phyloP scores from a whole-genome alignment of 2,797 vertebrate species.

The Lophius americanus region DNA sequence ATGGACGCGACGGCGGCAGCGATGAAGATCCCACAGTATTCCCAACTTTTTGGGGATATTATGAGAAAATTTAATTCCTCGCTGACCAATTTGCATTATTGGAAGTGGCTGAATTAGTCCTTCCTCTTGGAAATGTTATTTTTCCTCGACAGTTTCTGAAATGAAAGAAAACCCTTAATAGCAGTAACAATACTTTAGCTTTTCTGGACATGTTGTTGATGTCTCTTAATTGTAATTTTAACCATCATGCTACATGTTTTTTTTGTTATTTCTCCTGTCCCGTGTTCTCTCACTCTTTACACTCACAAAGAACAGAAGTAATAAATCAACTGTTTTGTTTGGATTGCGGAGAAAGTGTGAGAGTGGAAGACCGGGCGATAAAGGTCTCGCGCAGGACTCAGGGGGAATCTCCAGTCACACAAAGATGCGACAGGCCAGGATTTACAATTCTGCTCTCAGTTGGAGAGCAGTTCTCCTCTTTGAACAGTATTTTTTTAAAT shows the following conservation, averaged over 20 bases:
- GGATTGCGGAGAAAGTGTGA: constrained; percentile 64
- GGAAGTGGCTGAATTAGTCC: constrained; percentile 29
- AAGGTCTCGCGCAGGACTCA: constrained; percentile 76
- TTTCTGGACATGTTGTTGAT: constrained; percentile 11
- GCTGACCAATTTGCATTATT: constrained; percentile 43
- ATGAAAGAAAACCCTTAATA: constrained; percentile 41
- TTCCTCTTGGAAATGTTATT: constrained; percentile 57
- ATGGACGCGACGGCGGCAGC: too few relatives aligned
- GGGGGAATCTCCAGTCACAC: constrained; percentile 74
- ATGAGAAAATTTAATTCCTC: constrained; percentile 48
- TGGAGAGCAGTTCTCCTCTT: constrained; percentile 43
- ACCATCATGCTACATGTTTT: constrained; percentile 10
- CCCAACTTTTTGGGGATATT: too few relatives aligned
- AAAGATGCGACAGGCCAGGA: constrained; percentile 68
- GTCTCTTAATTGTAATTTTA: constrained; percentile 13
- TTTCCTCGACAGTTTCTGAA: constrained; percentile 46
- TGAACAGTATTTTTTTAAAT: constrained; percentile 38
- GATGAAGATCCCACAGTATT: too few relatives aligned
- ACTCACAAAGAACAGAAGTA: constrained; percentile 50
- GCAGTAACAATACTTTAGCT: constrained; percentile 6
- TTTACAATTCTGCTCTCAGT: constrained; percentile 72
- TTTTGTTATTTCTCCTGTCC: constrained; percentile 7
- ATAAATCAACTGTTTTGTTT: constrained; percentile 65
- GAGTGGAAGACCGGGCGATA: constrained; percentile 72
- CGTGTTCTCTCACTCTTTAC: background rate